A percentile compares a stretch with the other conserved stretches of the same genome.
phyloP scores from a whole-genome alignment of 2,888 invertebrate genomes.

The Molorchus minor region DNA sequence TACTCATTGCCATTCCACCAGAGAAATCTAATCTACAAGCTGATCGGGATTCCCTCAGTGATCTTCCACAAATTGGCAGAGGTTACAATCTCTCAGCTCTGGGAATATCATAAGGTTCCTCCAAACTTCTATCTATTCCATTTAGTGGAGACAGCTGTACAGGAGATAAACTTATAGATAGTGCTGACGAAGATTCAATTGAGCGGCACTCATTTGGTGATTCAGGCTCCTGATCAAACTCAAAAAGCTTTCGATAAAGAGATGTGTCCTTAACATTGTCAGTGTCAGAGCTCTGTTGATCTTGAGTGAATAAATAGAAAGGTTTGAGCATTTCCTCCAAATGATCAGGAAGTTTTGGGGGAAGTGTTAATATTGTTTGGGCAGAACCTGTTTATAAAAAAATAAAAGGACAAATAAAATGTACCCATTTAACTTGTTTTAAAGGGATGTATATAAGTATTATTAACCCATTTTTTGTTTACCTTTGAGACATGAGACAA shows the following conservation, averaged over 20 bases:
- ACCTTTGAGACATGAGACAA: no score
- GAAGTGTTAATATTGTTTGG: slow-evolving; percentile 73
- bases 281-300: slow-evolving; percentile 46
- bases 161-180: slow-evolving; percentile 50
- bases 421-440: no score
- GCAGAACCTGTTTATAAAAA: slow-evolving; percentile 65
- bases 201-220: slow-evolving; percentile 23
- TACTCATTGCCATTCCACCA: slow-evolving; percentile 42
- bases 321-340: slow-evolving; percentile 71
- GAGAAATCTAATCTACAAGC: slow-evolving; percentile 62
- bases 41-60: slow-evolving; percentile 59
- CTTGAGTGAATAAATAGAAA: slow-evolving; percentile 69
- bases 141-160: slow-evolving; percentile 50
- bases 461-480: no score
- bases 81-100: slow-evolving; percentile 47
- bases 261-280: slow-evolving; percentile 44
- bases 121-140: slow-evolving; percentile 29
- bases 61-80: slow-evolving; percentile 49
- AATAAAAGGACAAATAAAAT: slow-evolving; percentile 3
- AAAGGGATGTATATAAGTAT: no score
- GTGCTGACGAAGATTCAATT: slow-evolving; percentile 47
- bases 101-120: slow-evolving; percentile 39
- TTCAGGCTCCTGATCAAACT: slow-evolving; percentile 45
- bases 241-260: slow-evolving; percentile 57
- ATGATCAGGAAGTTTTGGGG: slow-evolving; percentile 70